Percentiles rank a stretch among this genome's conserved stretches.
These are phyloP conservation scores for Trachythela sp. DNA, from an alignment of 64 coral and sea anemone genomes.

Conservation along the genomic window DNA sequence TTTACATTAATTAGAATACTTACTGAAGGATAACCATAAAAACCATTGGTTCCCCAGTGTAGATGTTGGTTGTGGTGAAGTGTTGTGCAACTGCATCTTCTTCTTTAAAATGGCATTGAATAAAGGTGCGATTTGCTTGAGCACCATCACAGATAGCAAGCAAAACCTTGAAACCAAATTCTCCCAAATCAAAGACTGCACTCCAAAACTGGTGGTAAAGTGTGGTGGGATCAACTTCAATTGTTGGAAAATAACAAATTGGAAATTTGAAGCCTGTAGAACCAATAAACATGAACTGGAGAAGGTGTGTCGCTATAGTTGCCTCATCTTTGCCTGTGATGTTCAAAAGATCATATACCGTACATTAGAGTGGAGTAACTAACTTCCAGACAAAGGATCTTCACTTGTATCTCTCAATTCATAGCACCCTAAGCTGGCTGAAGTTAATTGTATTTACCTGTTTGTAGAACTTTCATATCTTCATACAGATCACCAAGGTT, in stretches of 20 bases:
- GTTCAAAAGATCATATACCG: too few relatives aligned
- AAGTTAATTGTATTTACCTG: too few relatives aligned
- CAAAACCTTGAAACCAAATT: constrained; percentile 39
- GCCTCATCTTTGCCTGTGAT: constrained; percentile 18
- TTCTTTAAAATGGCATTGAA: constrained; percentile 43
- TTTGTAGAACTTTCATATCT: neutral
- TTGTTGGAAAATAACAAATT: constrained; percentile 18
- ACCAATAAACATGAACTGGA: constrained; percentile 57
- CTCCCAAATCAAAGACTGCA: constrained; percentile 3
- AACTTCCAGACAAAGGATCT: too few relatives aligned
- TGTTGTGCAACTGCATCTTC: constrained; percentile 24
- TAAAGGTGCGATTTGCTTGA: constrained; percentile 39
- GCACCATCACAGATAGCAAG: constrained; percentile 46
- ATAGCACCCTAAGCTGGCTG: too few relatives aligned
- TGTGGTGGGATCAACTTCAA: too few relatives aligned
- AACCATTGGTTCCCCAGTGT: constrained; percentile 43
- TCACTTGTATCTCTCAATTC: too few relatives aligned
- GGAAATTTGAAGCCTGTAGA: constrained; percentile 43
- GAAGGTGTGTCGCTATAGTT: constrained; percentile 26
- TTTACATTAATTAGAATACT: too few relatives aligned
- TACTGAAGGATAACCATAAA: constrained; percentile 50
- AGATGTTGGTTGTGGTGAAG: constrained; percentile 35
- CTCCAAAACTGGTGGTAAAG: constrained; percentile 48
- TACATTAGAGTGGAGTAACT: too few relatives aligned
- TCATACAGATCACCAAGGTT: constrained; percentile 4